Conservation (phyloP, 2,113 vertebrate genomes). For the Tragelaphus strepsiceros region DNA sequence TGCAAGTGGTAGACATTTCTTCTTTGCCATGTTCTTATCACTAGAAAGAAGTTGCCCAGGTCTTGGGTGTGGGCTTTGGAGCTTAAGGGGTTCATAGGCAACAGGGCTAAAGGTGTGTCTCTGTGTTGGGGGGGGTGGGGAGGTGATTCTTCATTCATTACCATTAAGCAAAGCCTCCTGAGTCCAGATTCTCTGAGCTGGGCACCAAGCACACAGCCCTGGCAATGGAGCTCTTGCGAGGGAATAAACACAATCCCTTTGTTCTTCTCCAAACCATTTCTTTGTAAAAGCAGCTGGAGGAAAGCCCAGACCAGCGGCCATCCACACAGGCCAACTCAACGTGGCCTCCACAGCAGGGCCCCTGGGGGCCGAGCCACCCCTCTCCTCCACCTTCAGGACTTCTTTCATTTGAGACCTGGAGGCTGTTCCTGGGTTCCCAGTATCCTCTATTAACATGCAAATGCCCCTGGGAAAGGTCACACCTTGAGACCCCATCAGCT, state of each 20-base stretch:
- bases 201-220: constrained; percentile 24
- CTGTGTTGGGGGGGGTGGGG: not conserved
- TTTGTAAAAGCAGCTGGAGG: constrained; percentile 68
- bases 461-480: constrained; percentile 75
- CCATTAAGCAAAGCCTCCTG: not conserved
- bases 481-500: constrained; percentile 73
- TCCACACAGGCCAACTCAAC: constrained; percentile 32
- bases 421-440: constrained; percentile 62
- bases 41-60: not conserved
- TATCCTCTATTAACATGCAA: constrained; percentile 70
- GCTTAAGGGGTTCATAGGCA: not conserved
- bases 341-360: constrained; percentile 48
- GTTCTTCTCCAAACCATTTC: constrained; percentile 63
- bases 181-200: constrained; percentile 14
- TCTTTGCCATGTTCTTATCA: constrained; percentile 64
- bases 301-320: constrained; percentile 58
- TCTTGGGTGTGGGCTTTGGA: not conserved
- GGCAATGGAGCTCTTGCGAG: constrained; percentile 32
- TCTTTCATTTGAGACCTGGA: constrained; percentile 70
- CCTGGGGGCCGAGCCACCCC: constrained; percentile 11
- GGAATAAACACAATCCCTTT: constrained; percentile 69
- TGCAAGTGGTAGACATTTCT: constrained; percentile 51
- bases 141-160: constrained; percentile 13
- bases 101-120: not conserved
- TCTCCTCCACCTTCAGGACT: constrained; percentile 58